These are phyloP conservation scores for Lindbergichthys nudifrons DNA, from an alignment of 2,797 vertebrate species.

Conservation along the genomic window DNA sequence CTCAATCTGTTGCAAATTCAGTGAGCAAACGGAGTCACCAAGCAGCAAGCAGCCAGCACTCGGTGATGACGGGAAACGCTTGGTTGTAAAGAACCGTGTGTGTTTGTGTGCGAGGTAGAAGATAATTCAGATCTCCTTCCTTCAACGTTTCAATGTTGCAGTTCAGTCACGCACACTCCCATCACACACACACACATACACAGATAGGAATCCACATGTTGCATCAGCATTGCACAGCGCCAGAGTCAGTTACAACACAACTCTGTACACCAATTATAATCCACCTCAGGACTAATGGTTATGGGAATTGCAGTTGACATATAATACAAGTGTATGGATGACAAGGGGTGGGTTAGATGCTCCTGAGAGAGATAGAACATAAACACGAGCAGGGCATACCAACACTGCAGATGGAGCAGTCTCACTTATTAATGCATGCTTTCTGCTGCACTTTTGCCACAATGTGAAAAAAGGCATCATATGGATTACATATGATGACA, in stretches of 20 bases:
- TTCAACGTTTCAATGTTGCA: constrained; percentile 27
- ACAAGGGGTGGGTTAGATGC: constrained; percentile 30
- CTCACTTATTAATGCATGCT: neutral
- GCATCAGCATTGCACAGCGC: constrained; percentile 64
- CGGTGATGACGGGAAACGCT: constrained; percentile 20
- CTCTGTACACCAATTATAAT: constrained; percentile 50
- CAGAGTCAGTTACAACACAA: constrained; percentile 48
- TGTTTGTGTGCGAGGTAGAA: constrained; percentile 36
- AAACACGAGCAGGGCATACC: constrained; percentile 5
- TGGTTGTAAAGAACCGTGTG: constrained; percentile 5
- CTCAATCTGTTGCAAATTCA: constrained; percentile 68
- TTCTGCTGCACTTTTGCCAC: neutral
- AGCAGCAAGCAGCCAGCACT: constrained; percentile 34
- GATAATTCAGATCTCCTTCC: constrained; percentile 37
- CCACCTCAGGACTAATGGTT: constrained; percentile 65
- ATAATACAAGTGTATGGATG: constrained; percentile 39
- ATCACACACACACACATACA: constrained; percentile 20
- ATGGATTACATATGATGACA: too few relatives aligned
- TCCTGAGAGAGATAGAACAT: constrained; percentile 5
- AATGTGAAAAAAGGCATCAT: neutral
- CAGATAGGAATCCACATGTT: constrained; percentile 49
- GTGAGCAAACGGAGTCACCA: constrained; percentile 32
- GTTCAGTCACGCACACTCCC: constrained; percentile 29
- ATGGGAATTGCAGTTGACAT: constrained; percentile 63
- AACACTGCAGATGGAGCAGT: neutral